Evolutionary conservation across 2,797 vertebrate species (phyloP).

Genomic region (Poeciliopsis turneri): DNA sequence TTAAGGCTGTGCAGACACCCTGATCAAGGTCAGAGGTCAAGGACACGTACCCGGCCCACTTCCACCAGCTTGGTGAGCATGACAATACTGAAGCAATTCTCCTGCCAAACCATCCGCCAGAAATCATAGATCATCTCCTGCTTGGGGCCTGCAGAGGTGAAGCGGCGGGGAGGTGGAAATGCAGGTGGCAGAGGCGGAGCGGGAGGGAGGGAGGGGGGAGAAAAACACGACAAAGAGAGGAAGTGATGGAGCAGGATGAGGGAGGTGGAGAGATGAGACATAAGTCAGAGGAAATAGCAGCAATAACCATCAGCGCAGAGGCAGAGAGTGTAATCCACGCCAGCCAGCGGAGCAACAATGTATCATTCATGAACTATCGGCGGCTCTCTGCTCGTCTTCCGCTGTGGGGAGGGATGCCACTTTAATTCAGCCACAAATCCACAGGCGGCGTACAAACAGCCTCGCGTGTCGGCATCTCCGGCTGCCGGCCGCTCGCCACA

Average conservation of each 20-base stretch:
- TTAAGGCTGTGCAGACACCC: no score
- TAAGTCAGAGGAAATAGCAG: conserved; percentile 69
- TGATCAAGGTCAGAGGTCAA: conserved; percentile 41
- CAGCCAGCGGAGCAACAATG: conserved; percentile 62
- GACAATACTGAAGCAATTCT: conserved; percentile 96
- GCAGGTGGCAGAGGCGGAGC: conserved; percentile 12
- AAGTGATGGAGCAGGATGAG: conserved; percentile 28
- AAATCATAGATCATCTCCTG: conserved; percentile 98
- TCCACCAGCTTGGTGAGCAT: conserved; percentile 99
- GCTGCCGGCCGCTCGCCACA: conserved; percentile 25
- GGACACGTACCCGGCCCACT: conserved; percentile 91
- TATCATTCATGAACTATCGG: conserved; percentile 70
- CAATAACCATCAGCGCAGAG: conserved; percentile 69
- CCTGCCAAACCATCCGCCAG: conserved; percentile 99
- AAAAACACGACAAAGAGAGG: conserved; percentile 2
- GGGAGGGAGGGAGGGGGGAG: conserved; percentile 9
- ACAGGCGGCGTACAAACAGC: conserved; percentile 64
- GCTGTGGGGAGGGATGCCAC: conserved; percentile 60
- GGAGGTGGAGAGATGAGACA: conserved; percentile 55
- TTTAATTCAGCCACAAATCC: conserved; percentile 75
- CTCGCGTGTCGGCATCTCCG: conserved; percentile 21
- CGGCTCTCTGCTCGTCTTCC: conserved; percentile 51
- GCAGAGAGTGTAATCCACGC: conserved; percentile 60
- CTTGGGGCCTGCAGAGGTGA: conserved; percentile 87
- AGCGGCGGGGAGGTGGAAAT: conserved; percentile 22